Base-by-base conservation (phyloP, 2,113 vertebrate species). In the Alethe diademata region DNA sequence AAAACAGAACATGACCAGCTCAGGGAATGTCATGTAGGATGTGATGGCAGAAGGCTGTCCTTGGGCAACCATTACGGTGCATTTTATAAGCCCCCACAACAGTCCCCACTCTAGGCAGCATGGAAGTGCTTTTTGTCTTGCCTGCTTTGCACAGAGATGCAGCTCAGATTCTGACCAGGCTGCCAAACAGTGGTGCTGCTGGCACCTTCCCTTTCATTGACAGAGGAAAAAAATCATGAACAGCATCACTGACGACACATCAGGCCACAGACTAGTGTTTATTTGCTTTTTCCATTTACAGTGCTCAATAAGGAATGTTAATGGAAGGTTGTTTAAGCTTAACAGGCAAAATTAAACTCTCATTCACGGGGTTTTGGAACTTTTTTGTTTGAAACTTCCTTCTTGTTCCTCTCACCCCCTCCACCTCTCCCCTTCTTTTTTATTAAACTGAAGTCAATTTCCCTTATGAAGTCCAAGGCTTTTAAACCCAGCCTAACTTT, bases 241-340 rank as follows among this genome's bases (percentile, higher is more conserved):
- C 78, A 62, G 38, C 56, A 78, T 93, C 78, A 67, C 90, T 90
- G 92, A 88, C 72, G 73, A 78, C 90, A 83, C 79, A 72, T 96
- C 75, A 88, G 82, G 72, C 65, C 75, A 67, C 0, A 5, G 86
- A 61, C 72, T 72, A 56, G 57, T 75, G 95, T 96, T 96, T 97
- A 95, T 97, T 96, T 97, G 85, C 92, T 81, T 96, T 96, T 92
- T 86, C 90, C 94, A 94, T 94, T 94, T 93, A 88, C 61, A 50
- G 90, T 76, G 67, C 90, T 97, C 92, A 71, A 88, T 83, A 78
- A 88, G 90, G 93, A 96, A 95, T 94, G 93, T 95, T 96, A 97
- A 96, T 96, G 96, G 96, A 93, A 96, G 90, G 72, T 92, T 96
- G 94, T 96, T 95, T 95, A 96, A 95, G 75, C 88, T 90, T 64